Evolutionary conservation across 2,888 invertebrate species (phyloP), one percentile per base, ranked within the genome.

Genomic region (Acrocyrtus sp.): DNA sequence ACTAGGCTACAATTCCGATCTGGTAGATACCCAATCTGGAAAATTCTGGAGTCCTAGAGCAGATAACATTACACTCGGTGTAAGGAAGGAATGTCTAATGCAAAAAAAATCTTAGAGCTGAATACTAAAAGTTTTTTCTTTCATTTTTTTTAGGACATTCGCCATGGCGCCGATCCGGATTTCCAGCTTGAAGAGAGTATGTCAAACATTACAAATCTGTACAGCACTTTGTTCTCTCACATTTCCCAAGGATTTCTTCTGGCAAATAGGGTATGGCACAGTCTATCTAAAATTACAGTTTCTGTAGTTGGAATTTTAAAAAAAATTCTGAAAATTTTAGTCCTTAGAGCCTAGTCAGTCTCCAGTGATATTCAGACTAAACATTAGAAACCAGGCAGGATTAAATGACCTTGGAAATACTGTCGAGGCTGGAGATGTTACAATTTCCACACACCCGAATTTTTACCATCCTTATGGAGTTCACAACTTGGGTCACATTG

Each of bases 401-500:
- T 12, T 51, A 2, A 51, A n/a, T n/a, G 8, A 51, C n/a, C 26
- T 51, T 3, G 51, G 51, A 2, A 27, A 51, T n/a, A 51, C 51
- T 2, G 3, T 51, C 2, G 51, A 51, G 19, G 51, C 51, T 8
- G 4, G n/a, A 2, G 51, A 27, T 8, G 17, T 68, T n/a, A 2
- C 12, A 2, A n/a, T 51, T 8, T 26, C 24, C 8, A 15, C 27
- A 6, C 24, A 51, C 17, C 4, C 26, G n/a, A 27, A 24, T n/a
- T 8, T 51, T 19, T 53, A 53, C 41, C 24, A 57, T 8, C 3
- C 19, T 0, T n/a, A 50, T 12, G 65, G 68, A 1, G 15, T 73
- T 48, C 76, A 76, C 54, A 70, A 66, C 39, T 19, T 58, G 4
- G 76, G 73, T 0, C 76, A 76, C 47, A n/a, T n/a, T n/a, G n/a